phyloP scores from a whole-genome alignment of 1,140 invertebrate genomes.

The Cylas formicarius region DNA sequence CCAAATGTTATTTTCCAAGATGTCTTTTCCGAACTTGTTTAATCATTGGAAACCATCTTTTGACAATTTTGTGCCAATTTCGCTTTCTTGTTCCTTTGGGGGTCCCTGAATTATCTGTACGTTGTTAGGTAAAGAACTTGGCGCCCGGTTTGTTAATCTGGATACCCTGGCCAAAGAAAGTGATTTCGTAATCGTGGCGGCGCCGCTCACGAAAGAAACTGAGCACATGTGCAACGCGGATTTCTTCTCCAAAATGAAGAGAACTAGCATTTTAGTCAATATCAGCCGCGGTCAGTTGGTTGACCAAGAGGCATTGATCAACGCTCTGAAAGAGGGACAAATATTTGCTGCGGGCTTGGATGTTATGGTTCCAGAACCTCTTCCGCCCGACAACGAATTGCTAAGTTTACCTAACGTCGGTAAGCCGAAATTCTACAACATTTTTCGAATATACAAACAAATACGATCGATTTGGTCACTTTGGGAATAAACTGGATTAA shows the following conservation, averaged over 20 bases:
- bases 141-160: conserved; percentile 62
- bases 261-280: conserved; percentile 78
- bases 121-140: conserved; percentile 48
- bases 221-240: conserved; percentile 64
- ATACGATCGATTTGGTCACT: no score
- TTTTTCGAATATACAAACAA: no score
- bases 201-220: conserved; percentile 67
- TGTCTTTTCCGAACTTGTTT: no score
- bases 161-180: conserved; percentile 62
- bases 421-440: no score
- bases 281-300: conserved; percentile 68
- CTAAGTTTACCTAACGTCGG: conserved; percentile 73
- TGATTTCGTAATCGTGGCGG: conserved; percentile 75
- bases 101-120: no score
- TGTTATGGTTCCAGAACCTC: conserved; percentile 87
- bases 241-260: conserved; percentile 78
- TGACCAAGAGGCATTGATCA: conserved; percentile 68
- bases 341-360: conserved; percentile 87
- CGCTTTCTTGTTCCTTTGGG: no score
- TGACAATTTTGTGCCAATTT: no score
- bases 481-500: no score
- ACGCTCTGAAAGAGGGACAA: conserved; percentile 62
- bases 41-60: no score
- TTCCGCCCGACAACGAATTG: conserved; percentile 75
- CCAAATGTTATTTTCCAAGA: no score